Base-by-base conservation (phyloP, 1,140 invertebrate genomes). In the Musca domestica region DNA sequence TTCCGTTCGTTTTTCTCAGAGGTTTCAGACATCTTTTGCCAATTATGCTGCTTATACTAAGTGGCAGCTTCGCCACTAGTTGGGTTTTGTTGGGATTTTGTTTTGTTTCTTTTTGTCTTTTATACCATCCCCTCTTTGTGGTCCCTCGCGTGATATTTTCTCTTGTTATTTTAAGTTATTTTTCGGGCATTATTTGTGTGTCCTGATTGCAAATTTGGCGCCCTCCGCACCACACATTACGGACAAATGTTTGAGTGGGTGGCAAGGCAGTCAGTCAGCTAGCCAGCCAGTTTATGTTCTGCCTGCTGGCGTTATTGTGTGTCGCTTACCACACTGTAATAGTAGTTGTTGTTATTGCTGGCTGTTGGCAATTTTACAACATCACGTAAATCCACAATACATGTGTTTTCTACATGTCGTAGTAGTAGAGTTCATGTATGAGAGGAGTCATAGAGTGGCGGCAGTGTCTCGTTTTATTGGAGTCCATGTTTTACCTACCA, bases 351-450 rank as follows among this genome's bases (percentile, higher is more conserved):
- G 19, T 34, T 41, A 19, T 51, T 51, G 20, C 6, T 51, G 20
- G 48, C 27, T 58, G 54, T 61, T 61, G 25, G 30, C 30, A 61
- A 19, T 61, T 61, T 61, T 41, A 61, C 56, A 61, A 61, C 56
- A 61, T 61, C 56, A 61, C 56, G 56, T 61, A 61, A 61, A 61
- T 61, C 56, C 56, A 61, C 56, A 61, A 61, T 61, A 61, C 56
- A 61, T 61, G 56, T 61, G 56, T 61, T 61, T 20, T 20, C 17
- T 20, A 51, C 48, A 19, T 51, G 20, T 61, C 30, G 20, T 34
- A 25, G 56, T 61, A 25, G 56, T 61, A 61, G 56, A 61, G 56
- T 61, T 61, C 56, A 61, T 41, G 34, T 41, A 41, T 41, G 34
- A 41, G 34, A 41, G 34, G 34, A 41, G 34, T 41, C 34, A 41